Base-by-base conservation (phyloP, 2,888 invertebrate species). In the Acleris holmiana region DNA sequence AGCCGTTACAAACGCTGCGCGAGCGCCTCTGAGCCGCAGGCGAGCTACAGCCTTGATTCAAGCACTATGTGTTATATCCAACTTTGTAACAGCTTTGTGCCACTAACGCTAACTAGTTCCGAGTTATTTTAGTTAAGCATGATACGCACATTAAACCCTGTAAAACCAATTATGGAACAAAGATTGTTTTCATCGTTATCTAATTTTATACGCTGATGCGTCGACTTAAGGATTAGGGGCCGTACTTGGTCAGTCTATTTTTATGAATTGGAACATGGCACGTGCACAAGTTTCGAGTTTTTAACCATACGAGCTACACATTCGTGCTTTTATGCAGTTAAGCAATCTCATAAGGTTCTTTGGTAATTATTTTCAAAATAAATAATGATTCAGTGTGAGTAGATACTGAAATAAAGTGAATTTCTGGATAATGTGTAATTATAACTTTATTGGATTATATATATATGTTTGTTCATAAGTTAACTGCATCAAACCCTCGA, bases 11-110 rank as follows among this genome's bases (percentile, higher is more conserved):
- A 53, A 41, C 44, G 44, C 55, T 41, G 61, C 47, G 17, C n/a
- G n/a, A 40, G 53, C 25, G 19, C 40, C 21, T 40, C n/a, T 10
- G 17, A 44, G 60, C 51, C 61, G 61, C 62, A 49, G 63, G 69
- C 61, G 40, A 51, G 62, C n/a, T 64, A 55, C 66, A 69, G 66
- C 69, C 69, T 69, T 69, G 69, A 46, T 58, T 44, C 56, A 58
- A 50, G 55, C 62, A 62, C 61, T 41, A 47, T 44, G n/a, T 44
- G 17, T 44, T 35, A 25, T 41, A 54, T 47, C 53, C 41, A 59
- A 48, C 49, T 48, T 48, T 41, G 59, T 49, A 59, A 21, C 53
- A 59, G 59, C 64, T 65, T 55, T 60, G 55, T 60, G 19, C 29
- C 29, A 50, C 54, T 48, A 54, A 54, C 65, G 35, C 44, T 35